phyloP scores from a whole-genome alignment of 2,113 vertebrate genomes.

The Engystomops pustulosus region DNA sequence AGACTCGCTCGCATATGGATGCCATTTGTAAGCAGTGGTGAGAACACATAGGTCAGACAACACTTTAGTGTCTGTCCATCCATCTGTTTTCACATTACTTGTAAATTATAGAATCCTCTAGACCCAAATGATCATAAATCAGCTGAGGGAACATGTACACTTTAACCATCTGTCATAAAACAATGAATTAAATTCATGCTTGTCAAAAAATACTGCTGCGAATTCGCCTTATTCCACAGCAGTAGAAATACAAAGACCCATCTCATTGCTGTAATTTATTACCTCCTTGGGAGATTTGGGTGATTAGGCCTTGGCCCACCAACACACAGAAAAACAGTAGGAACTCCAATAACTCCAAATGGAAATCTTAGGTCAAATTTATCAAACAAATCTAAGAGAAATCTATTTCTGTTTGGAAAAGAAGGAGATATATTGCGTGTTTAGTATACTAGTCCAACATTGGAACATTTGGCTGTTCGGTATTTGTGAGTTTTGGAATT shows the following conservation, averaged over 20 bases:
- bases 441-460: constrained; percentile 86
- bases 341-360: constrained; percentile 92
- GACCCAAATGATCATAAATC: constrained; percentile 97
- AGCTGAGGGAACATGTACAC: constrained; percentile 84
- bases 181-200: constrained; percentile 96
- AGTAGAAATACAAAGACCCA: constrained; percentile 92
- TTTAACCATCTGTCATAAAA: constrained; percentile 99
- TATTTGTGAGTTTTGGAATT: constrained; percentile 99
- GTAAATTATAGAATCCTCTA: constrained; percentile 97
- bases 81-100: constrained; percentile 98
- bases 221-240: constrained; percentile 85
- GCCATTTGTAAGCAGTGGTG: constrained; percentile 86
- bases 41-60: constrained; percentile 85
- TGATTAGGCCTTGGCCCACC: constrained; percentile 98
- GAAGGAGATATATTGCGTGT: constrained; percentile 91
- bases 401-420: constrained; percentile 98
- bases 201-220: constrained; percentile 92
- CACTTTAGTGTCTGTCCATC: constrained; percentile 91
- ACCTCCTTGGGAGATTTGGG: constrained; percentile 91
- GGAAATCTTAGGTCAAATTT: constrained; percentile 96
- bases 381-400: constrained; percentile 94
- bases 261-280: constrained; percentile 98
- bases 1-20: constrained; percentile 88
- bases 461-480: constrained; percentile 88
- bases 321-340: constrained; percentile 99